Percentiles rank a stretch among this genome's conserved stretches.
Evolutionary conservation across 2,113 vertebrate species (phyloP).

Genomic region (Amphiprion percula): DNA sequence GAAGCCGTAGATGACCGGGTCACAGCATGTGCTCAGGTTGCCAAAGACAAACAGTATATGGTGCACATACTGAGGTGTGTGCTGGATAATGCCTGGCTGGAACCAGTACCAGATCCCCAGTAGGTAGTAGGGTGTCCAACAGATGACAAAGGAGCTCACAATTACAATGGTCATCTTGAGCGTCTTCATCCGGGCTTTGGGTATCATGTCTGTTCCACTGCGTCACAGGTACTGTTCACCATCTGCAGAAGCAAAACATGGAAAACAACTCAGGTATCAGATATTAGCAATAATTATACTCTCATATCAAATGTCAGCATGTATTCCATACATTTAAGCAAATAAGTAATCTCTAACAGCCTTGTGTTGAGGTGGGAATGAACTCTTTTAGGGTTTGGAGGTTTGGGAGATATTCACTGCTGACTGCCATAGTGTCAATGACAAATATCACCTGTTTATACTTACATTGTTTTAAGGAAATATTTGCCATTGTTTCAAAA

Average conservation of each 20-base stretch:
- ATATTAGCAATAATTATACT: too few relatives aligned
- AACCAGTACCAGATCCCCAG: constrained; percentile 94
- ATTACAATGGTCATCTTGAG: constrained; percentile 91
- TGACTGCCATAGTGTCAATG: too few relatives aligned
- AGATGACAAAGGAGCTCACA: constrained; percentile 89
- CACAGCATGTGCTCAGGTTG: constrained; percentile 89
- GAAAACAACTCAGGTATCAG: neutral
- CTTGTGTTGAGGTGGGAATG: too few relatives aligned
- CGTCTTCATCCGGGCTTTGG: constrained; percentile 90
- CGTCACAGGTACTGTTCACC: constrained; percentile 73
- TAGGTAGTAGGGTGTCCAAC: constrained; percentile 91
- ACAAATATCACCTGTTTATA: too few relatives aligned
- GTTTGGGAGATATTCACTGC: too few relatives aligned
- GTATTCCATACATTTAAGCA: too few relatives aligned
- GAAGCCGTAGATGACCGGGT: constrained; percentile 89
- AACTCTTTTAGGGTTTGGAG: too few relatives aligned
- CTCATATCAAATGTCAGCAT: neutral
- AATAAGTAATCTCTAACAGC: too few relatives aligned
- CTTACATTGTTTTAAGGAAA: too few relatives aligned
- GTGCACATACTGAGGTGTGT: constrained; percentile 87
- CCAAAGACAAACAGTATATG: constrained; percentile 90
- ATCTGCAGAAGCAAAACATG: constrained; percentile 53
- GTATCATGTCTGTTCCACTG: constrained; percentile 84
- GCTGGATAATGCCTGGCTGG: constrained; percentile 86
- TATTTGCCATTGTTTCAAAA: too few relatives aligned